Evolutionary conservation across 2,888 invertebrate genomes (phyloP).

Genomic region (Octodonta nipae): DNA sequence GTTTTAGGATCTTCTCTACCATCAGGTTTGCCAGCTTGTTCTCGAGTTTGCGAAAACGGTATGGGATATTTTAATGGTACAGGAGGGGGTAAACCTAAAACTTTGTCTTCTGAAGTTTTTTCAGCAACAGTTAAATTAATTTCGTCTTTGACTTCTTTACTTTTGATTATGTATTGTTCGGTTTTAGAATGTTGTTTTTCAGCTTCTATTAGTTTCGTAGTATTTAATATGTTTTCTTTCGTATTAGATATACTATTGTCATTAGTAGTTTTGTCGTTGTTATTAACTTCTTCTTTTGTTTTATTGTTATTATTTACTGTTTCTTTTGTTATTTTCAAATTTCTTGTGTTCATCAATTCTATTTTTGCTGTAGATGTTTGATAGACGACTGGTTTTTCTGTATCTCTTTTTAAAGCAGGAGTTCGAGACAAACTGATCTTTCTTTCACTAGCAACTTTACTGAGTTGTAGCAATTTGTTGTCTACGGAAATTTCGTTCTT

Average conservation of each 20-base stretch:
- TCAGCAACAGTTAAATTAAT: constrained; percentile 15
- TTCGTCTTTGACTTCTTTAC: constrained; percentile 13
- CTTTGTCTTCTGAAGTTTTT: constrained; percentile 11
- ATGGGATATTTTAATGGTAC: constrained; percentile 13
- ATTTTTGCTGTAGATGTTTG: constrained; percentile 32
- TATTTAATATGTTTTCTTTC: constrained; percentile 6
- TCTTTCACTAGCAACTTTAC: constrained; percentile 21
- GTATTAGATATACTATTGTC: constrained; percentile 9
- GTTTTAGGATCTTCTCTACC: constrained; percentile 74
- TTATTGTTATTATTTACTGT: constrained; percentile 11
- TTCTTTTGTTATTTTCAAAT: constrained; percentile 23
- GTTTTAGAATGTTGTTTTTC: constrained; percentile 14
- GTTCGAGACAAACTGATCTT: constrained; percentile 39
- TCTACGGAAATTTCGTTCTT: constrained; percentile 19
- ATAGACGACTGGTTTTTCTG: constrained; percentile 52
- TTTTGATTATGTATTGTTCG: constrained; percentile 7
- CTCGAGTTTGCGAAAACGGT: constrained; percentile 44
- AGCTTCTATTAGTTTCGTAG: constrained; percentile 16
- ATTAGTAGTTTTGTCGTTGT: constrained; percentile 11
- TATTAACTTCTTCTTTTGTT: constrained; percentile 13
- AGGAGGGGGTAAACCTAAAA: constrained; percentile 11
- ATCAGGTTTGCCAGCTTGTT: constrained; percentile 72
- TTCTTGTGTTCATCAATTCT: constrained; percentile 29
- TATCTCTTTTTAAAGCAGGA: constrained; percentile 51
- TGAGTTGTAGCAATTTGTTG: constrained; percentile 13